Evolutionary conservation across 2,113 vertebrate species (phyloP).

Genomic region (Dolichallabes microphthalmus): DNA sequence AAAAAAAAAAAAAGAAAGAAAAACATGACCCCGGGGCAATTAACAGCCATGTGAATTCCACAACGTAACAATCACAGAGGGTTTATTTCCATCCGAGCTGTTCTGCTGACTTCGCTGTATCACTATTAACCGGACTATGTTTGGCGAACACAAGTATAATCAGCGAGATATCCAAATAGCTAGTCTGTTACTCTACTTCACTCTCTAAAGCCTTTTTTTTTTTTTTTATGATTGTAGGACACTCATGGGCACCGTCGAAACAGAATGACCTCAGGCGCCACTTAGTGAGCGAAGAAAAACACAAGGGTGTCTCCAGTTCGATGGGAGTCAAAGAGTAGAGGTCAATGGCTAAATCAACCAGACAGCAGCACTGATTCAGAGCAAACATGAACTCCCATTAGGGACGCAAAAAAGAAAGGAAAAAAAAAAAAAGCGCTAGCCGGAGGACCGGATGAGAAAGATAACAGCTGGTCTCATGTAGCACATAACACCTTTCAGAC

Average conservation of each 20-base stretch:
- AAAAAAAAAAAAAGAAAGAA: conserved; percentile 27
- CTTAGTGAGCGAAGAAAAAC: conserved; percentile 41
- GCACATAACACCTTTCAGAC: neutral
- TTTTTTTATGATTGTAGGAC: conserved; percentile 29
- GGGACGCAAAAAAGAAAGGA: too few relatives aligned
- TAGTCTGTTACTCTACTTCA: conserved; percentile 2
- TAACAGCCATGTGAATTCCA: conserved; percentile 40
- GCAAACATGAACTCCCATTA: conserved; percentile 41
- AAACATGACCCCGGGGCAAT: conserved; percentile 36
- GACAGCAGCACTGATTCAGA: conserved; percentile 31
- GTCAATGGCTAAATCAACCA: conserved; percentile 48
- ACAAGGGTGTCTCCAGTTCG: conserved; percentile 48
- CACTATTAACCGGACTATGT: conserved; percentile 34
- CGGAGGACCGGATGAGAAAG: neutral
- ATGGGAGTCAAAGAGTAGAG: conserved; percentile 38
- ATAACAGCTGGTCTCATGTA: neutral
- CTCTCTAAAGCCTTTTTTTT: neutral
- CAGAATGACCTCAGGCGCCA: conserved; percentile 24
- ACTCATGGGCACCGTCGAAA: neutral
- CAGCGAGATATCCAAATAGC: conserved; percentile 30
- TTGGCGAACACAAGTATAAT: conserved; percentile 44
- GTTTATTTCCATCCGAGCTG: conserved; percentile 27
- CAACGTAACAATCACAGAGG: conserved; percentile 30
- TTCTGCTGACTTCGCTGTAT: conserved; percentile 46
- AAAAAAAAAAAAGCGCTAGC: neutral